phyloP scores from a whole-genome alignment of 1,140 invertebrate genomes.

The Homarus americanus region DNA sequence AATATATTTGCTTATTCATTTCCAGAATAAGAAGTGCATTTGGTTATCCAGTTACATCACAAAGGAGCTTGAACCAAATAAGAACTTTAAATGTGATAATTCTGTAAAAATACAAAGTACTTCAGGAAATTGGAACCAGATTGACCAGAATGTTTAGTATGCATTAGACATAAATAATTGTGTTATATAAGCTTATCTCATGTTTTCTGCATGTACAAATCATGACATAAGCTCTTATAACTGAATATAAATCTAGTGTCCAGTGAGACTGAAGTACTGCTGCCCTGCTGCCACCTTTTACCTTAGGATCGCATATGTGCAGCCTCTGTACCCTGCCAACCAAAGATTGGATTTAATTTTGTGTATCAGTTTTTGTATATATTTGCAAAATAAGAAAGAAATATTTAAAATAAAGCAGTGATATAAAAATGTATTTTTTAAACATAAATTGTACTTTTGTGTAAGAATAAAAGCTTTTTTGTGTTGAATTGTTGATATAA shows the following conservation, averaged over 20 bases:
- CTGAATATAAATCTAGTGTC: not conserved
- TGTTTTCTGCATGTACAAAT: slow-evolving; percentile 11
- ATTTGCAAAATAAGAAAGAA: slow-evolving; percentile 63
- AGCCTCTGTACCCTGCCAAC: slow-evolving; percentile 67
- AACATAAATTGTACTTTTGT: too few species aligned
- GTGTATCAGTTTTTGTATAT: slow-evolving; percentile 68
- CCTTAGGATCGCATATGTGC: slow-evolving; percentile 26
- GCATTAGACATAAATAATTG: not conserved
- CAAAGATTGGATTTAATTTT: slow-evolving; percentile 67
- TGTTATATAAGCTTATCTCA: not conserved
- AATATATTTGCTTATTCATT: too few species aligned
- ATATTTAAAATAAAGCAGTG: slow-evolving; percentile 58
- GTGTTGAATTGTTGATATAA: too few species aligned
- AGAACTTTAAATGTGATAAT: too few species aligned
- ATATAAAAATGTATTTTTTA: slow-evolving; percentile 26
- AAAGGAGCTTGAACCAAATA: too few species aligned
- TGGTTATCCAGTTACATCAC: too few species aligned
- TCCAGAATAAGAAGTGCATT: too few species aligned
- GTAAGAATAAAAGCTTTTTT: too few species aligned
- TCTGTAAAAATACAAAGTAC: too few species aligned
- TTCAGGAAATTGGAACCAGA: too few species aligned
- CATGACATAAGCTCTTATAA: not conserved
- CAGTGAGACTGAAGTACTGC: not conserved
- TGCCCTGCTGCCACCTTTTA: not conserved
- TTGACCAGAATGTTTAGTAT: not conserved